These are phyloP conservation scores for Philopedon plagiatum DNA, from an alignment of 2,888 invertebrate genomes.

Conservation along the genomic window DNA sequence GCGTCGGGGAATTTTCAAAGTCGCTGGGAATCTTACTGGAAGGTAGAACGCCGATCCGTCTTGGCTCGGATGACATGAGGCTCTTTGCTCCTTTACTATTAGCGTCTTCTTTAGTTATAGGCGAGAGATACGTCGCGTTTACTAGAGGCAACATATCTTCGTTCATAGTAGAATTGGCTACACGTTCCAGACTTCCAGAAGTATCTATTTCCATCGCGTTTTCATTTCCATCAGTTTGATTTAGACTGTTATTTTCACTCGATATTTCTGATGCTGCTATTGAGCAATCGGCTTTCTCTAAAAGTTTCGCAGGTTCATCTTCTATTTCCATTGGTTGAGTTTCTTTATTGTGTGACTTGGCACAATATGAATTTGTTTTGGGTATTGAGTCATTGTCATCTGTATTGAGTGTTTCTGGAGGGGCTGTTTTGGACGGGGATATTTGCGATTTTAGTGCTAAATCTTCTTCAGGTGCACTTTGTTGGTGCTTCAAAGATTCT, in stretches of 20 bases:
- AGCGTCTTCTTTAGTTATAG: background rate
- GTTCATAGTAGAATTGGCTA: background rate
- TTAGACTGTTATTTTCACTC: background rate
- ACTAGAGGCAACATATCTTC: background rate
- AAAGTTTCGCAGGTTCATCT: background rate
- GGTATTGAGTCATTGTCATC: too few relatives aligned
- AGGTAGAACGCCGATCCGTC: background rate
- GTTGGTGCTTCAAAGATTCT: too few relatives aligned
- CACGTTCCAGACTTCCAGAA: background rate
- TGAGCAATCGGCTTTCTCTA: background rate
- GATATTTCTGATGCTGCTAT: too few relatives aligned
- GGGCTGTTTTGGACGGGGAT: too few relatives aligned
- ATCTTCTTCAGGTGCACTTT: too few relatives aligned
- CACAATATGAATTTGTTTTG: too few relatives aligned
- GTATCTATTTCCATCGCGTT: background rate
- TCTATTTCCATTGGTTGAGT: conserved; percentile 5
- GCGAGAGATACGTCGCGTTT: background rate
- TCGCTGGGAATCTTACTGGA: background rate
- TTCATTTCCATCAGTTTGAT: background rate
- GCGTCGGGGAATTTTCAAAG: too few relatives aligned
- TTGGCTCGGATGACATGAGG: too few relatives aligned
- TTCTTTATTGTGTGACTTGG: too few relatives aligned
- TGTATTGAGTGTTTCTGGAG: too few relatives aligned
- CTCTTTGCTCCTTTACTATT: too few relatives aligned
- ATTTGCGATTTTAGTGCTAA: too few relatives aligned